Base-by-base conservation (phyloP, 1,140 invertebrate genomes). In the Vanessa tameamea region DNA sequence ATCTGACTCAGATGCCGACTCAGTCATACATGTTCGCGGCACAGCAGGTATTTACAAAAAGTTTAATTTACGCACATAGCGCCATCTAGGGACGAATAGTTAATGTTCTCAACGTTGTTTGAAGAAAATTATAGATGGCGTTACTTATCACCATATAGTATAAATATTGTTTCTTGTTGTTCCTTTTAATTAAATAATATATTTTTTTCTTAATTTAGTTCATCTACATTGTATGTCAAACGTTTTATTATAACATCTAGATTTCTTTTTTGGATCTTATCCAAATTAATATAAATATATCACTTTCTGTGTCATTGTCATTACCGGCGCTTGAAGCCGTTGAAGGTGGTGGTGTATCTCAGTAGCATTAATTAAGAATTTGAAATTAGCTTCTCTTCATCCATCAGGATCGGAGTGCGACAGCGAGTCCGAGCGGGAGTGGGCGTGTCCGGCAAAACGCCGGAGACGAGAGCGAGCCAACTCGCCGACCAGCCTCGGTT, bases 381-480 rank as follows among this genome's bases (percentile, higher is more conserved):
- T 13, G 61, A 43, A 70, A 63, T 73, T 31, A 57, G 67, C 16
- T 55, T 64, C 50, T 64, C 64, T 64, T 59, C 66, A 74, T 68
- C 48, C 53, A 64, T 31, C 83, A 93, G 92, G 91, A 16, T 92
- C 90, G 51, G 92, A 93, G 84, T 91, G 88, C 78, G 92, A 93
- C 83, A 93, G 92, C 80, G 92, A 93, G 76, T 96, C 96, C 55
- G 96, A 97, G 82, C 94, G 96, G 67, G 96, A 97, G 87, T 95
- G 96, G 72, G 95, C 95, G 26, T 96, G 96, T 80, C 96, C 96
- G 47, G 95, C 96, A 55, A 97, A 97, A 86, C 93, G 96, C n/a
- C 93, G 96, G 26, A 94, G 96, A 31, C 95, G 95, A 73, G 81
- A 90, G 81, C 88, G 90, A 75, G 89, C 82, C 64, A 50, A 78